These are phyloP conservation scores for Pelobates fuscus DNA, from an alignment of 2,113 vertebrate species.

Conservation along the genomic window DNA sequence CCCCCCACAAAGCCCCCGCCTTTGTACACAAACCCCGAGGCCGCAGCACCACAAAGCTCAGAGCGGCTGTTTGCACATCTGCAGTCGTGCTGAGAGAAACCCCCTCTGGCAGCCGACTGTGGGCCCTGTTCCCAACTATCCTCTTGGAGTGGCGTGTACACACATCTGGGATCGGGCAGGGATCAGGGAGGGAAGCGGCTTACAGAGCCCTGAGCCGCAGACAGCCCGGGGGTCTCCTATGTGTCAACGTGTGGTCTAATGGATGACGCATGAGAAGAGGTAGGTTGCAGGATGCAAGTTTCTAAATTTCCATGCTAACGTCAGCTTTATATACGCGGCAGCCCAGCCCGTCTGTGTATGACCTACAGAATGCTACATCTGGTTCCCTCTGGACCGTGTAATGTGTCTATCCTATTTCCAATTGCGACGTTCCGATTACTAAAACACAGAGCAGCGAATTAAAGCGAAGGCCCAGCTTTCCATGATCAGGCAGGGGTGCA, in stretches of 20 bases:
- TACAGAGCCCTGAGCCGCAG: constrained; percentile 44
- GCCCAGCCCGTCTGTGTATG: constrained; percentile 27
- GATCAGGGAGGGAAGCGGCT: constrained; percentile 19
- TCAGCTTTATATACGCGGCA: constrained; percentile 23
- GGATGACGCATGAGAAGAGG: constrained; percentile 45
- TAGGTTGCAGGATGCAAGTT: constrained; percentile 10
- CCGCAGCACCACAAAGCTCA: constrained; percentile 31
- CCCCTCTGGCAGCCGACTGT: constrained; percentile 41
- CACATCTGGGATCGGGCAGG: constrained; percentile 46
- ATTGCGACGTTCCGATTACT: neutral
- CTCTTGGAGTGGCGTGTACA: constrained; percentile 7
- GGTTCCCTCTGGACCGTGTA: neutral
- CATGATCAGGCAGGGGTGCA: no score
- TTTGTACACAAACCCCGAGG: constrained; percentile 8
- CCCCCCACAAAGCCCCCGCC: neutral
- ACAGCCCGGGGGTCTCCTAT: constrained; percentile 46
- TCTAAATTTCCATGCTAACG: constrained; percentile 47
- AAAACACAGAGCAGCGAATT: neutral
- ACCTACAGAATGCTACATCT: constrained; percentile 36
- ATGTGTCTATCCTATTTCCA: constrained; percentile 23
- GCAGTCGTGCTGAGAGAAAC: constrained; percentile 33
- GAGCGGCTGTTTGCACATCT: constrained; percentile 46
- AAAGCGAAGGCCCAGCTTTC: neutral
- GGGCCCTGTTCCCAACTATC: constrained; percentile 41
- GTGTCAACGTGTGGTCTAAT: constrained; percentile 49